Conservation (phyloP, 2,888 invertebrate genomes). For the Macrophya annulata region DNA sequence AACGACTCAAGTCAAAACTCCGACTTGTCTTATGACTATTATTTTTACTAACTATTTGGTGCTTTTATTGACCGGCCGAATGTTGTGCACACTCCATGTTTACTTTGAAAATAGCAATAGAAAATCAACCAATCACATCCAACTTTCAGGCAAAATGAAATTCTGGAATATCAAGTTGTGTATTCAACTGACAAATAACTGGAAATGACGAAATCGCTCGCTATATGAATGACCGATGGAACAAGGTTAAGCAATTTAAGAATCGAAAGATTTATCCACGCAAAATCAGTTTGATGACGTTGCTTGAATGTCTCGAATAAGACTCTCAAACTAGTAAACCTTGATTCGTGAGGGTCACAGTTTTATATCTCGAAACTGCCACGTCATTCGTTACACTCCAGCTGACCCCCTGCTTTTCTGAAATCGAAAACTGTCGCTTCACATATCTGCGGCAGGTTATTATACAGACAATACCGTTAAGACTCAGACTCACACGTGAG, state of each 20-base stretch:
- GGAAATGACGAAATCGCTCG: not conserved
- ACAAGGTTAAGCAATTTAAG: not conserved
- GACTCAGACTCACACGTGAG: not conserved
- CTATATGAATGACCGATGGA: not conserved
- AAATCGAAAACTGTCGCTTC: not conserved
- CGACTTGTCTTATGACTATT: too few relatives aligned
- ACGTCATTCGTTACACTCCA: not conserved
- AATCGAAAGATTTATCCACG: not conserved
- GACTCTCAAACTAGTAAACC: too few relatives aligned
- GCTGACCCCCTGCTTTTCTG: not conserved
- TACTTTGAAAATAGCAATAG: too few relatives aligned
- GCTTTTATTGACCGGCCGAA: too few relatives aligned
- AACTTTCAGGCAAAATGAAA: too few relatives aligned
- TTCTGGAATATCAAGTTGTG: too few relatives aligned
- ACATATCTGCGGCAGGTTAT: not conserved
- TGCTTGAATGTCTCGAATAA: too few relatives aligned
- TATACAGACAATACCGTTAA: not conserved
- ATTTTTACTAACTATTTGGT: too few relatives aligned
- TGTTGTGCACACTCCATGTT: too few relatives aligned
- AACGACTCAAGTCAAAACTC: too few relatives aligned
- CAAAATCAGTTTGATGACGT: not conserved
- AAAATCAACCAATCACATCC: too few relatives aligned
- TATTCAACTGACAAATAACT: too few relatives aligned
- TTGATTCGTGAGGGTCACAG: not conserved
- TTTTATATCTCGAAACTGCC: not conserved